Evolutionary conservation across 2,888 invertebrate genomes (phyloP), one percentile per base, ranked within the genome.

Genomic region (Tenthredo livida): DNA sequence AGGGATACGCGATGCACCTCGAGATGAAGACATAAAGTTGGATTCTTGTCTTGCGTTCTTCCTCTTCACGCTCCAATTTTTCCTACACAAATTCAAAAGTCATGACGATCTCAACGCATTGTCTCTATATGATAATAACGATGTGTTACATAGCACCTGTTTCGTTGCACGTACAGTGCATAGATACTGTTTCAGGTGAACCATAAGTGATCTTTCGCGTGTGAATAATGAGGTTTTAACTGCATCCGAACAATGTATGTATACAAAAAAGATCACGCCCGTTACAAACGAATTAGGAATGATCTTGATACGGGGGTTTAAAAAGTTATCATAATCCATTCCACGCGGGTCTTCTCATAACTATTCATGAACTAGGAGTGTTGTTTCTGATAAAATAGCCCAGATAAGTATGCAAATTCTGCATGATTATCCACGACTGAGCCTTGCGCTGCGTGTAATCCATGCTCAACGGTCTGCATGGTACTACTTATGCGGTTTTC

Each of bases 1-100:
- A 99, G 9, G 99, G 99, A 94, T 99, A 99, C 9, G 99, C 98
- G 91, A 99, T 96, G 94, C 99, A 99, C 92, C 99, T 95, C 88
- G 99, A 98, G 88, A 99, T 98, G 94, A 99, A 99, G 88, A 99
- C 99, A 94, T 99, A 99, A 65, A 99, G 94, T 93, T 99, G 99
- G 86, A 99, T 96, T 86, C 98, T 96, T 86, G 97, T 96, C 93
- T 99, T 99, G 87, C 99, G 96, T 91, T 99, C 98, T 92, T 99
- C 99, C 94, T 99, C 99, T 92, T 99, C 97, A 87, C 98, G 96
- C 93, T 99, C 99, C 89, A 98, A 98, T 92, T 97, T 98, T 91
- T 98, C 98, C 96, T 97, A 87, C 9, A 84, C 85, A 77, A 87
- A 58, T 43, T 25, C 43, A 15, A 15, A 83, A 70, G n/a, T 83